phyloP scores from a whole-genome alignment of 2,113 vertebrate species.

The Rhinogobius similis region DNA sequence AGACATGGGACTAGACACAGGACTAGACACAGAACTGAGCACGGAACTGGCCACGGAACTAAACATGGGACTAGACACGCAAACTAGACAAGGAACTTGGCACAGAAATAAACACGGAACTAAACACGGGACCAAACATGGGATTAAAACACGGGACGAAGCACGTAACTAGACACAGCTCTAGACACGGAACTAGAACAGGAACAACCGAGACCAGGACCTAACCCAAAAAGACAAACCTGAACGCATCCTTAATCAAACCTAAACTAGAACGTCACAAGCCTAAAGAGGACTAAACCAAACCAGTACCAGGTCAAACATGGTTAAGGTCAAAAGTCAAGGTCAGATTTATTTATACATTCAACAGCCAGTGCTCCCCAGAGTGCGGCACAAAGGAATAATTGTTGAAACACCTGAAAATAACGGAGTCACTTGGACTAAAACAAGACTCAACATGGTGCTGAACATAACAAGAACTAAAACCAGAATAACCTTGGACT shows the following conservation, averaged over 20 bases:
- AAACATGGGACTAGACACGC: background rate
- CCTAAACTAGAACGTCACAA: too few relatives aligned
- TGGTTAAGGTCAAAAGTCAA: background rate
- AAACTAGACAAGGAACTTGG: too few relatives aligned
- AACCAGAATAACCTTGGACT: background rate
- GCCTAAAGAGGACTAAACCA: background rate
- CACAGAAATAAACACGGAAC: too few relatives aligned
- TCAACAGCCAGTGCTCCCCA: background rate
- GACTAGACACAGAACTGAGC: background rate
- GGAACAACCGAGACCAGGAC: background rate
- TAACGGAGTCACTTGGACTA: too few relatives aligned
- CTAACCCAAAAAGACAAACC: background rate
- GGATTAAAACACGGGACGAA: too few relatives aligned
- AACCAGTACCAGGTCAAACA: background rate
- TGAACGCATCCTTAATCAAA: too few relatives aligned
- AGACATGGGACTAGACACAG: too few relatives aligned
- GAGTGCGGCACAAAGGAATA: background rate
- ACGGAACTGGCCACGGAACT: background rate
- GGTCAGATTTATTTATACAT: background rate
- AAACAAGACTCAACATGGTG: background rate
- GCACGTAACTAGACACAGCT: too few relatives aligned
- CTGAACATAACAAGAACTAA: too few relatives aligned
- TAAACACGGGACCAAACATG: background rate
- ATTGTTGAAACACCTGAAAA: too few relatives aligned
- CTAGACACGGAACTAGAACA: background rate